These are phyloP conservation scores for Percopsis omiscomaycus DNA, from an alignment of 2,797 vertebrate genomes.

Conservation along the genomic window DNA sequence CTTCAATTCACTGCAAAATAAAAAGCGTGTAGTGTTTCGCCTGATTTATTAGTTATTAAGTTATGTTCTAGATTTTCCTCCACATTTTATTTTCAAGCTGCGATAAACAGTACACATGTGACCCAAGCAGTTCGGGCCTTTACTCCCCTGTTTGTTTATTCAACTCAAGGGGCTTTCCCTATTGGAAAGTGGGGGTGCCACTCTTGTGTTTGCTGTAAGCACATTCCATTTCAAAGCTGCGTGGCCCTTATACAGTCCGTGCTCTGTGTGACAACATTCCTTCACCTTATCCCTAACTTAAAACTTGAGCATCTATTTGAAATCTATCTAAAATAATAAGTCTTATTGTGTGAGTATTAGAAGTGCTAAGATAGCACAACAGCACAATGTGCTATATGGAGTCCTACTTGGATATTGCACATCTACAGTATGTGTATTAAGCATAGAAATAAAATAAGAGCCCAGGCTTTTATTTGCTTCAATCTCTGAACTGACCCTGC, in stretches of 20 bases:
- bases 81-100: conserved; percentile 33
- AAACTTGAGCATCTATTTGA: neutral
- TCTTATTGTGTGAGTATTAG: too few relatives aligned
- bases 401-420: too few relatives aligned
- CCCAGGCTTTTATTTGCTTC: too few relatives aligned
- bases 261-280: conserved; percentile 54
- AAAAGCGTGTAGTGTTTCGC: conserved; percentile 6
- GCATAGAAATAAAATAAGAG: too few relatives aligned
- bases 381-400: too few relatives aligned
- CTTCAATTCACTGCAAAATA: conserved; percentile 29
- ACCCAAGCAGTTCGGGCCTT: conserved; percentile 39
- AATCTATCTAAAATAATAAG: too few relatives aligned
- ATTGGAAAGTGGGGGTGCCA: conserved; percentile 48
- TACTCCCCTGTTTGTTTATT: conserved; percentile 65
- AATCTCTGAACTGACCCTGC: too few relatives aligned
- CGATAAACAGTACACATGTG: conserved; percentile 46
- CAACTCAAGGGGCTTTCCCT: conserved; percentile 62
- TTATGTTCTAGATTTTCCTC: conserved; percentile 13
- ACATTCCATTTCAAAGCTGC: conserved; percentile 67
- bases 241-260: conserved; percentile 54
- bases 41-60: conserved; percentile 15
- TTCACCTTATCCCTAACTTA: conserved; percentile 59
- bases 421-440: too few relatives aligned
- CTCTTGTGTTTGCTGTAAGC: conserved; percentile 64
- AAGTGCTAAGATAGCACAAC: too few relatives aligned